These are phyloP conservation scores for Calosoma granatense DNA, from an alignment of 1,140 invertebrate genomes.

Conservation along the genomic window DNA sequence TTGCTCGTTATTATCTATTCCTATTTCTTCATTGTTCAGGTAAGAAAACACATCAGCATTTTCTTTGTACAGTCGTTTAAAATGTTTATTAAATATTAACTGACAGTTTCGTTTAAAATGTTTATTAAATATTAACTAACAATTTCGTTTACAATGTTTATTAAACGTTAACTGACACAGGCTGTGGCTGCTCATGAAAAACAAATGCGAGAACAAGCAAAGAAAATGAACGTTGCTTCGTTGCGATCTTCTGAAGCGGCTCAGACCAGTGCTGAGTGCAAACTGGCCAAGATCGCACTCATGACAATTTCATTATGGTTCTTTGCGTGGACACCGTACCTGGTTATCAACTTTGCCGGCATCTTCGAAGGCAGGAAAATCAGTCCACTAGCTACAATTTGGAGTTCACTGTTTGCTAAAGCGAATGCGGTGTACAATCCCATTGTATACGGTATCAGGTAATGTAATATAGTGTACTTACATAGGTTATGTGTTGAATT, in stretches of 20 bases:
- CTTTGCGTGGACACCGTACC: conserved; percentile 76
- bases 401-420: conserved; percentile 71
- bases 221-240: conserved; percentile 77
- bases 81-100: background rate
- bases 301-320: conserved; percentile 76
- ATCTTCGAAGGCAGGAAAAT: conserved; percentile 57
- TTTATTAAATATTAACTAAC: background rate
- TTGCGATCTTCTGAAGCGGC: conserved; percentile 56
- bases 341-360: conserved; percentile 67
- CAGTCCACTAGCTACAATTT: conserved; percentile 62
- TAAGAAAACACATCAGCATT: conserved; percentile 34
- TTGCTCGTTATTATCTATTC: conserved; percentile 62
- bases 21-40: conserved; percentile 68
- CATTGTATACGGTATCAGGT: conserved; percentile 75
- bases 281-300: conserved; percentile 70
- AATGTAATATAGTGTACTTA: conserved; percentile 13
- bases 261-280: conserved; percentile 58
- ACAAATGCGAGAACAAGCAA: conserved; percentile 70
- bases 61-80: background rate
- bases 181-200: conserved; percentile 72
- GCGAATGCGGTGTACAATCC: conserved; percentile 71
- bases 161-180: conserved; percentile 28
- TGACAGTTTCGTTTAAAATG: background rate
- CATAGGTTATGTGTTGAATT: background rate
- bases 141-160: background rate